Evolutionary conservation across 2,113 vertebrate genomes (phyloP).

Genomic region (Ascaphus truei): DNA sequence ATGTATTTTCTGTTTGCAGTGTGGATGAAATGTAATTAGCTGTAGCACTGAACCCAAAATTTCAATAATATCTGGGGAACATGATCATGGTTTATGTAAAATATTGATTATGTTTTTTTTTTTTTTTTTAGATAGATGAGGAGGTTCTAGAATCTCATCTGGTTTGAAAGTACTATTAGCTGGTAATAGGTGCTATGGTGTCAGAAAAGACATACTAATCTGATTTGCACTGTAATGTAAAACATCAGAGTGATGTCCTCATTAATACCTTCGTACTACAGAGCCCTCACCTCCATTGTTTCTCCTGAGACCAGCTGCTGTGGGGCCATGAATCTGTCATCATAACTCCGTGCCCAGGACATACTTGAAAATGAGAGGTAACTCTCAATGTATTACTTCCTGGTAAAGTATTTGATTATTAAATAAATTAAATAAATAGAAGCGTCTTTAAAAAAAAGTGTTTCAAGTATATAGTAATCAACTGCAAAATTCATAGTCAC

Average conservation of each 20-base stretch:
- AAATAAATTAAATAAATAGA: too few relatives aligned
- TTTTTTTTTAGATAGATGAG: background rate
- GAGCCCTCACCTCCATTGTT: background rate
- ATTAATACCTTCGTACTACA: background rate
- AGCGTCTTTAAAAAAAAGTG: background rate
- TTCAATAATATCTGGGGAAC: background rate
- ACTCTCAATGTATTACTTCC: too few relatives aligned
- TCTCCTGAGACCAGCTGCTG: background rate
- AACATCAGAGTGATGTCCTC: background rate
- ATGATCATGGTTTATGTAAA: background rate
- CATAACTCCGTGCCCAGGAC: too few relatives aligned
- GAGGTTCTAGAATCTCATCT: background rate
- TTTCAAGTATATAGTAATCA: background rate
- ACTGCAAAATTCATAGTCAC: background rate
- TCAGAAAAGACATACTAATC: background rate
- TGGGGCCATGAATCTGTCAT: too few relatives aligned
- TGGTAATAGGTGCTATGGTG: background rate
- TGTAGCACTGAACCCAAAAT: background rate
- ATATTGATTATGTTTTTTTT: constrained; percentile 1
- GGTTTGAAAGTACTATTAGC: background rate
- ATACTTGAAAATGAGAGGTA: too few relatives aligned
- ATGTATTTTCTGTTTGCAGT: background rate
- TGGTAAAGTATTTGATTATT: too few relatives aligned
- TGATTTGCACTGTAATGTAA: constrained; percentile 7
- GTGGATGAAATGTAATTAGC: background rate